Conservation (phyloP, 92 coral and sea anemone species). For the Metridium senile region DNA sequence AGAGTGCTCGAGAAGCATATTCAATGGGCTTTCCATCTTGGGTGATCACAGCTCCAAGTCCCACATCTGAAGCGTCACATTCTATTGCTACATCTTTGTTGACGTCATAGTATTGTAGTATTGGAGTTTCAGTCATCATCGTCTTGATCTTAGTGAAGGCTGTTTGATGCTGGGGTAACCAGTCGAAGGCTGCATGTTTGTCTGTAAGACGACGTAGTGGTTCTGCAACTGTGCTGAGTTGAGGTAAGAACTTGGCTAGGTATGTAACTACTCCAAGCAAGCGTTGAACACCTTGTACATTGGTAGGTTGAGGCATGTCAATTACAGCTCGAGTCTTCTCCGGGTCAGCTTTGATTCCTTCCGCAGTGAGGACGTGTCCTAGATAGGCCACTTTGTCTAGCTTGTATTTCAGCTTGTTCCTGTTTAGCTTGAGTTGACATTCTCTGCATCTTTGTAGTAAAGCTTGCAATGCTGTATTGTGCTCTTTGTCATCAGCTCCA, state of each 20-base stretch:
- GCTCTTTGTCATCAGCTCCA: conserved; percentile 16
- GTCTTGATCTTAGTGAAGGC: conserved; percentile 42
- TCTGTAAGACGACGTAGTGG: conserved; percentile 62
- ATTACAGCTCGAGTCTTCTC: conserved; percentile 36
- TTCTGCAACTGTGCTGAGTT: conserved; percentile 40
- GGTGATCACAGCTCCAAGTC: conserved; percentile 51
- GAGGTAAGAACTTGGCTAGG: too few species aligned
- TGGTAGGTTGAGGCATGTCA: conserved; percentile 46
- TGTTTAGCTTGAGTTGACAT: conserved; percentile 41
- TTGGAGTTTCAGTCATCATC: conserved; percentile 47
- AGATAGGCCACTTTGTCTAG: conserved; percentile 28
- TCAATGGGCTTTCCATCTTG: conserved; percentile 70
- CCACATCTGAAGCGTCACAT: conserved; percentile 56
- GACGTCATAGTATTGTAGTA: conserved; percentile 43
- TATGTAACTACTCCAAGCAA: too few species aligned
- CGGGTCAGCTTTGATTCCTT: conserved; percentile 20
- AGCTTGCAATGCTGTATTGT: conserved; percentile 37
- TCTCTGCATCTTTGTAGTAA: conserved; percentile 52
- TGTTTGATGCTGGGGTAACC: conserved; percentile 58
- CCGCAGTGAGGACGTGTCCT: not conserved
- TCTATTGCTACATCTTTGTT: conserved; percentile 52
- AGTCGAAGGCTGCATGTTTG: conserved; percentile 41
- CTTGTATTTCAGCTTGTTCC: conserved; percentile 31
- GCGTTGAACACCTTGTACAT: too few species aligned
- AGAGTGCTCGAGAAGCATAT: conserved; percentile 44